These are phyloP conservation scores for Microplitis mediator DNA, from an alignment of 1,140 invertebrate species.

Conservation along the genomic window DNA sequence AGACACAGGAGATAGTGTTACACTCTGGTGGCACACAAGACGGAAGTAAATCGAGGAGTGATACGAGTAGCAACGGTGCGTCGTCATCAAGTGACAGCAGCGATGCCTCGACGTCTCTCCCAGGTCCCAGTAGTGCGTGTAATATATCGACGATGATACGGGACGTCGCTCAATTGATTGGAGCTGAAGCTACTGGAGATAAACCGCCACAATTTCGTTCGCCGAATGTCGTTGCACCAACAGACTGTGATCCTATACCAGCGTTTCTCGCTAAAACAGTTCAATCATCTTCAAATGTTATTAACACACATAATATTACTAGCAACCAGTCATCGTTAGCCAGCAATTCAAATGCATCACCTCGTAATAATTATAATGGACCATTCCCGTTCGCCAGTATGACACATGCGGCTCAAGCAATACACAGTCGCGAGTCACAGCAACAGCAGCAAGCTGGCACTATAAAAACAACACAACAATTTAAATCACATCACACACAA, in stretches of 20 bases:
- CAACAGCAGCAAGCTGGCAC: slow-evolving; percentile 26
- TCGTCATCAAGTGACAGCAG: slow-evolving; percentile 40
- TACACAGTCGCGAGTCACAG: slow-evolving; percentile 61
- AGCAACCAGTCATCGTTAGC: slow-evolving; percentile 38
- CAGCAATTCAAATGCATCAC: slow-evolving; percentile 43
- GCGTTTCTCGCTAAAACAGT: slow-evolving; percentile 56
- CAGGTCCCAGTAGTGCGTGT: slow-evolving; percentile 56
- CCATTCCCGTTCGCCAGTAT: slow-evolving; percentile 88
- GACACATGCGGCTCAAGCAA: slow-evolving; percentile 78
- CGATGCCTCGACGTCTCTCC: slow-evolving; percentile 49
- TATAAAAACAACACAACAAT: slow-evolving; percentile 57
- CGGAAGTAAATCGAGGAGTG: slow-evolving; percentile 51
- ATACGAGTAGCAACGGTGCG: slow-evolving; percentile 40
- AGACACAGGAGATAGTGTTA: slow-evolving; percentile 78
- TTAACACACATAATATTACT: slow-evolving; percentile 37
- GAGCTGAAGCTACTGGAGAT: slow-evolving; percentile 53
- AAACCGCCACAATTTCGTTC: slow-evolving; percentile 72
- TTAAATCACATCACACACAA: slow-evolving; percentile 53
- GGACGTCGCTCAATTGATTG: slow-evolving; percentile 59
- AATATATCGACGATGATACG: slow-evolving; percentile 54
- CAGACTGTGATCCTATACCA: slow-evolving; percentile 70
- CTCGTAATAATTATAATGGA: slow-evolving; percentile 65
- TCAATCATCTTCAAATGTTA: slow-evolving; percentile 44
- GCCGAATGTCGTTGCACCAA: slow-evolving; percentile 81
- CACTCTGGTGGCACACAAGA: slow-evolving; percentile 61